Percentiles rank a stretch among this genome's conserved stretches.
Conservation (phyloP, 2,888 invertebrate genomes). For the Clostera curtula region DNA sequence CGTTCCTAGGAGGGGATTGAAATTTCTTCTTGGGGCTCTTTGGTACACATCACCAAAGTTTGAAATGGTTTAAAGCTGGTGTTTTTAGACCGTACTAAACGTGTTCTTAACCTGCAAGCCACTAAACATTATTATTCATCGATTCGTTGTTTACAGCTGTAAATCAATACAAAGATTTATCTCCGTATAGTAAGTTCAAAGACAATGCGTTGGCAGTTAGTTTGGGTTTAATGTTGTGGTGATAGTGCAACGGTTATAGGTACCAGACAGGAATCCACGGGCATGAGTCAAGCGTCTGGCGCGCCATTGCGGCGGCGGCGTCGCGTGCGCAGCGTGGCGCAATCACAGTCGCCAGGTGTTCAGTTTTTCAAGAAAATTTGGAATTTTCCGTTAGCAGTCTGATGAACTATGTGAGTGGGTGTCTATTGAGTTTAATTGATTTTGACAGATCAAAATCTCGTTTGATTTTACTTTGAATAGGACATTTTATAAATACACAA, state of each 20-base stretch:
- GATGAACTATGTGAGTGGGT: no score
- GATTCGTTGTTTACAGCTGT: conserved; percentile 30
- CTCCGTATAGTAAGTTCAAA: conserved; percentile 60
- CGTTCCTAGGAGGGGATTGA: no score
- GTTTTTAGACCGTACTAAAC: no score
- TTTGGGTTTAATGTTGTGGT: conserved; percentile 60
- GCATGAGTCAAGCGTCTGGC: conserved; percentile 57
- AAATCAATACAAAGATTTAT: conserved; percentile 61
- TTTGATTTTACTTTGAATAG: no score
- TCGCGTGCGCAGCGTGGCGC: conserved; percentile 28
- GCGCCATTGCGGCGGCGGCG: conserved; percentile 13
- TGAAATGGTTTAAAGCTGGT: no score
- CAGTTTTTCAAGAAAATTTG: conserved; percentile 1
- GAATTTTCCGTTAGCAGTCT: conserved; percentile 2
- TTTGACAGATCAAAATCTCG: no score
- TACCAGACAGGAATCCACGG: conserved; percentile 57
- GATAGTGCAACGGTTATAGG: conserved; percentile 42
- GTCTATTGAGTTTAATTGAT: no score
- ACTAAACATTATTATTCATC: no score
- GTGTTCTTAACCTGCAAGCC: no score
- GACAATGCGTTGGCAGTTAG: conserved; percentile 70
- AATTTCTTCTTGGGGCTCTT: no score
- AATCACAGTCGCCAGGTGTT: conserved; percentile 16
- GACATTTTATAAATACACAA: no score
- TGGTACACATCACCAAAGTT: no score